Evolutionary conservation across 1,140 invertebrate genomes (phyloP).

Genomic region (Littorina saxatilis): DNA sequence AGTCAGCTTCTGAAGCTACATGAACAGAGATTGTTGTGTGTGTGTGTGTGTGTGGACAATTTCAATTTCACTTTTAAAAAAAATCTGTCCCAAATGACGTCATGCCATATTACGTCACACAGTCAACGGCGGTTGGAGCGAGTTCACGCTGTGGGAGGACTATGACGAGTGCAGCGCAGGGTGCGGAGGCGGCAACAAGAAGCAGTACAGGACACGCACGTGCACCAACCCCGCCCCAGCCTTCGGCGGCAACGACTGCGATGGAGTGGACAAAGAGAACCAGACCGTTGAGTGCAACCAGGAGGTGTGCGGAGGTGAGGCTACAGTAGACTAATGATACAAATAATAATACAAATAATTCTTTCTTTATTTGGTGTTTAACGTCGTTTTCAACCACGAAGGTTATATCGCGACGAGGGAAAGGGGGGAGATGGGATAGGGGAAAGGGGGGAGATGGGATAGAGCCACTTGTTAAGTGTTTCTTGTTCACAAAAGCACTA

Average conservation of each 20-base stretch:
- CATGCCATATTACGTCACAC: not conserved
- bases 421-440: too few relatives aligned
- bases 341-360: too few relatives aligned
- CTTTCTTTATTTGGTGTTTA: too few relatives aligned
- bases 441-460: too few relatives aligned
- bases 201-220: constrained; percentile 30
- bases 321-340: too few relatives aligned
- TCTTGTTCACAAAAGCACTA: too few relatives aligned
- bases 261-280: constrained; percentile 20
- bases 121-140: constrained; percentile 53
- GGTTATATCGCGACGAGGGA: too few relatives aligned
- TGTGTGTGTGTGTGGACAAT: not conserved
- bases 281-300: constrained; percentile 40
- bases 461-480: too few relatives aligned
- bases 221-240: constrained; percentile 49
- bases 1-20: too few relatives aligned
- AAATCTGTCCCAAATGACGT: not conserved
- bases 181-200: constrained; percentile 47
- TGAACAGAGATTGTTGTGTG: too few relatives aligned
- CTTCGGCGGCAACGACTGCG: constrained; percentile 39
- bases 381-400: too few relatives aligned
- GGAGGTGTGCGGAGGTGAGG: constrained; percentile 43
- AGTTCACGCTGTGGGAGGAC: constrained; percentile 41
- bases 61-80: not conserved
- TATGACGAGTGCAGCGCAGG: constrained; percentile 38